These are phyloP conservation scores for Eriosoma lanigerum DNA, from an alignment of 1,140 invertebrate genomes.

Conservation along the genomic window DNA sequence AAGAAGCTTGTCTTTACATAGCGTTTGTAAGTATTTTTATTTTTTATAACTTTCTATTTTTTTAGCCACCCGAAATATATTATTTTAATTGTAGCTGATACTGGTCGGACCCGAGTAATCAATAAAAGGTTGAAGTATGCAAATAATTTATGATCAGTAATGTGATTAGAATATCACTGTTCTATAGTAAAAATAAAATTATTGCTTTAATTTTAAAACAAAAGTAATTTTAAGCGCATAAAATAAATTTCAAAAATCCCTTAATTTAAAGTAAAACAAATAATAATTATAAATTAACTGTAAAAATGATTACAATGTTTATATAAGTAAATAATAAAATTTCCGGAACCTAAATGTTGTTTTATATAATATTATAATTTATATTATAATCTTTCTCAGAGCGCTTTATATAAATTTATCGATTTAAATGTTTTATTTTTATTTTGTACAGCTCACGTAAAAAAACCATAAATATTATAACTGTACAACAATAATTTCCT, in stretches of 20 bases:
- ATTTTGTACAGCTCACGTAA: slow-evolving; percentile 24
- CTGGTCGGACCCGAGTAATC: too few relatives aligned
- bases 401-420: not conserved
- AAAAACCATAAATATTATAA: slow-evolving; percentile 30
- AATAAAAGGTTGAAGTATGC: too few relatives aligned
- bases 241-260: slow-evolving; percentile 47
- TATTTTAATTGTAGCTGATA: too few relatives aligned
- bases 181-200: too few relatives aligned
- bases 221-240: not conserved
- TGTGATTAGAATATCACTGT: too few relatives aligned
- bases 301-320: not conserved
- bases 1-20: not conserved
- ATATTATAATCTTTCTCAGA: not conserved
- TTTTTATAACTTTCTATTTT: too few relatives aligned
- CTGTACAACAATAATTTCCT: slow-evolving; percentile 44
- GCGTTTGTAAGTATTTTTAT: too few relatives aligned
- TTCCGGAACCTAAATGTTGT: slow-evolving; percentile 17
- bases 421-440: not conserved
- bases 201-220: too few relatives aligned
- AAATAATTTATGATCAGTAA: too few relatives aligned
- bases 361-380: slow-evolving; percentile 19
- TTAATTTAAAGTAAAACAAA: slow-evolving; percentile 12
- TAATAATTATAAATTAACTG: slow-evolving; percentile 23
- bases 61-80: too few relatives aligned
- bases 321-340: slow-evolving; percentile 15